Base-by-base conservation (phyloP, 2,888 invertebrate species). In the Eupithecia insigniata region DNA sequence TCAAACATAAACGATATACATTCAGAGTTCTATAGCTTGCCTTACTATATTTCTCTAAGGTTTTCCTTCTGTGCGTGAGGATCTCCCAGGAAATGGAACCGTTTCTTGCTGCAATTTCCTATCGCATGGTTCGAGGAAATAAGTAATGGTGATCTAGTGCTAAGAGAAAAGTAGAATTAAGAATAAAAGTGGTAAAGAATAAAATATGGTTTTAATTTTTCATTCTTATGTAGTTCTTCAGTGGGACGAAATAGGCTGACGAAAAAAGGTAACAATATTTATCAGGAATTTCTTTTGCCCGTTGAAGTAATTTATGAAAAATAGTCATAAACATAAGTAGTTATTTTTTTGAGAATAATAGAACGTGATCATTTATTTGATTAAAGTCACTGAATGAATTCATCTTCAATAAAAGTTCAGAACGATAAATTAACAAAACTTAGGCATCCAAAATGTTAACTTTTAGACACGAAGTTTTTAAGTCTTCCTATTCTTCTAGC, bases 41-140 rank as follows among this genome's bases (percentile, higher is more conserved):
- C 65, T 7, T 0, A n/a, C n/a, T n/a, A 22, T 64, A 64, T 4
- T 2, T 14, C 14, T 64, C 16, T 58, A 34, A 16, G 66, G 16
- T 71, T 68, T 60, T 43, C 69, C 18, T 58, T 30, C 58, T 43
- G 30, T 78, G 75, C 78, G 76, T 71, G 70, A 66, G 70, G 66
- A 70, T 76, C 77, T 69, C 86, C 89, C 89, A 85, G 91, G 90
- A 91, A 91, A 89, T 88, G 80, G 86, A 78, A 81, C 82, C 80
- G 87, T 85, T 85, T 85, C 87, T 87, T 85, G 75, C 83, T 78
- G 82, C 87, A 84, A 88, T 87, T 90, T 91, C 91, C 91, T 88
- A 85, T 90, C 83, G 86, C 86, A 83, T 87, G 87, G 69, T 78
- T 76, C 77, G 77, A 82, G 84, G 84, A 85, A 84, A 87, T 88